A percentile compares a stretch with the other conserved stretches of the same genome.
phyloP scores from a whole-genome alignment of 2,797 vertebrate genomes.

The Alexandromys oeconomus region DNA sequence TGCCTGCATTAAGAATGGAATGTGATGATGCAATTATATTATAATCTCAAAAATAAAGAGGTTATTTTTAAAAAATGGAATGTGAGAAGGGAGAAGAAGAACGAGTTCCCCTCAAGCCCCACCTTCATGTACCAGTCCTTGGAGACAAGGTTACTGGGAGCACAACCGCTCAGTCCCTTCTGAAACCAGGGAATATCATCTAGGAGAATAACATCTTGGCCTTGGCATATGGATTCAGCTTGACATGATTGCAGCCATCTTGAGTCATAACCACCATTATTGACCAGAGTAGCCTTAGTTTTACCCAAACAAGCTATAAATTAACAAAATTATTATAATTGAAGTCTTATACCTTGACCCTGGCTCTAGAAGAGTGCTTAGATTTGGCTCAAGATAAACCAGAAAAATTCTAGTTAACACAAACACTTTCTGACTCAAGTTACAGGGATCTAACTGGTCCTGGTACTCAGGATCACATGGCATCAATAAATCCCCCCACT shows the following conservation, averaged over 20 bases:
- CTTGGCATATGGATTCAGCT: not conserved
- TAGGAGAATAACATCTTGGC: not conserved
- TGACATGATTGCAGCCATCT: not conserved
- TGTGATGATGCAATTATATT: not conserved
- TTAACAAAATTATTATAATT: not conserved
- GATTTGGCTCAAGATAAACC: not conserved
- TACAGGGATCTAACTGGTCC: not conserved
- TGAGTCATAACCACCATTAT: not conserved
- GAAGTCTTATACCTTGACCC: not conserved
- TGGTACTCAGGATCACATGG: not conserved
- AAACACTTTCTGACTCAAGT: not conserved
- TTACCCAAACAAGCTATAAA: not conserved
- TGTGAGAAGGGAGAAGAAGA: not conserved
- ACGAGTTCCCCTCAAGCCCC: not conserved
- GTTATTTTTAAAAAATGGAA: not conserved
- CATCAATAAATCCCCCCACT: not conserved
- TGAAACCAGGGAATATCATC: not conserved
- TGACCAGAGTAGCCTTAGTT: not conserved
- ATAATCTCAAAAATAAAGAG: slow-evolving; percentile 14
- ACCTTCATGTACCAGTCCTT: too few relatives aligned
- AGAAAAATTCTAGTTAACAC: not conserved
- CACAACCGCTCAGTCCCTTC: not conserved
- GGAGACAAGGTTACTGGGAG: not conserved
- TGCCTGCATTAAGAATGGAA: not conserved
- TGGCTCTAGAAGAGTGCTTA: not conserved